Evolutionary conservation across 1,140 invertebrate genomes (phyloP).

Genomic region (Agrypnia vestita): DNA sequence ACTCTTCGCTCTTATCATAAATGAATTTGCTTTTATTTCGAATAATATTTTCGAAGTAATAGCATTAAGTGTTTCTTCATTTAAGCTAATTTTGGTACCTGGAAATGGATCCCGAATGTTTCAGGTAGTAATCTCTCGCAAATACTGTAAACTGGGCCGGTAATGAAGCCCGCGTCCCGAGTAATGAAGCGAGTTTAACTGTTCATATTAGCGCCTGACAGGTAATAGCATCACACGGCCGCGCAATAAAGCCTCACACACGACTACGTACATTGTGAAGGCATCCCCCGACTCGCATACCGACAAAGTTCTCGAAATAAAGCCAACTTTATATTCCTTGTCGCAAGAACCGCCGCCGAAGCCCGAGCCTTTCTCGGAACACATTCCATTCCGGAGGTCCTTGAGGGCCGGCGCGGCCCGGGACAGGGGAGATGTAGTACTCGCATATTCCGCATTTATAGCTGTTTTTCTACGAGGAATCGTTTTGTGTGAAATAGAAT

Average conservation of each 20-base stretch:
- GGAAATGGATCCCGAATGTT: no score
- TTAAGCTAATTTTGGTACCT: no score
- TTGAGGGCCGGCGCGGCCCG: slow-evolving; percentile 4
- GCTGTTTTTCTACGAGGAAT: not conserved
- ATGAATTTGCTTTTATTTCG: no score
- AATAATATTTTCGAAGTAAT: no score
- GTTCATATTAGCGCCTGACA: not conserved
- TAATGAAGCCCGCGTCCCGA: no score
- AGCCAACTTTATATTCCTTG: slow-evolving; percentile 57
- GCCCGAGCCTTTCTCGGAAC: slow-evolving; percentile 56
- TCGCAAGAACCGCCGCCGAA: slow-evolving; percentile 50
- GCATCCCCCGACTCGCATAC: slow-evolving; percentile 47
- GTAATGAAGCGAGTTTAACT: slow-evolving; percentile 1
- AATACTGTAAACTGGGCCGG: no score
- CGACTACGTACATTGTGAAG: not conserved
- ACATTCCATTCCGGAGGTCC: slow-evolving; percentile 55
- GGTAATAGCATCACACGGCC: slow-evolving; percentile 11
- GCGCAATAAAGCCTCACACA: slow-evolving; percentile 7
- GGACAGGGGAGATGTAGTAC: not conserved
- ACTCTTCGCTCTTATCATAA: no score
- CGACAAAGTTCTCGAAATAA: slow-evolving; percentile 52
- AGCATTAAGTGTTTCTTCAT: no score
- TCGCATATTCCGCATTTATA: slow-evolving; percentile 8
- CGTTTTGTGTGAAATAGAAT: slow-evolving; percentile 8
- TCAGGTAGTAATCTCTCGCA: no score